Evolutionary conservation across 2,113 vertebrate genomes (phyloP).

Genomic region (Craseonycteris thonglongyai): DNA sequence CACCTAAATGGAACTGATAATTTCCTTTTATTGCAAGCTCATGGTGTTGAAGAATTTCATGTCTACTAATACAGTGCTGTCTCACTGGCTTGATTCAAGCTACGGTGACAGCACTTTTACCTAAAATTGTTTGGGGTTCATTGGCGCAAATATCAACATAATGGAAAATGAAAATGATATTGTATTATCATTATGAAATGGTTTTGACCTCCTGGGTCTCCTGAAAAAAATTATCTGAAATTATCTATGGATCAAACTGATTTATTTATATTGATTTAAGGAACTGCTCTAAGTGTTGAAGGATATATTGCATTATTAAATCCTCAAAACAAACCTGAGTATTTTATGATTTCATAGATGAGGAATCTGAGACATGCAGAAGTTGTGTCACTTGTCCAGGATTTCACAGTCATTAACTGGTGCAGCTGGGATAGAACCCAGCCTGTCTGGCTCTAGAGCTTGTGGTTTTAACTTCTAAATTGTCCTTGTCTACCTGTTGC

Average conservation of each 20-base stretch:
- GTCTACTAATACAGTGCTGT: not conserved
- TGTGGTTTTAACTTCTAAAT: not conserved
- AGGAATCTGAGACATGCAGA: not conserved
- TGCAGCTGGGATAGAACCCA: too few relatives aligned
- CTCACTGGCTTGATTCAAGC: not conserved
- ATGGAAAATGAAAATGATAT: not conserved
- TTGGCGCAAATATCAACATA: not conserved
- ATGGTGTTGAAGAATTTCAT: not conserved
- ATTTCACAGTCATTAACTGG: too few relatives aligned
- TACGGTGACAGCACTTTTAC: not conserved
- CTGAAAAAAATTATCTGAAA: not conserved
- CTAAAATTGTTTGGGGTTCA: not conserved
- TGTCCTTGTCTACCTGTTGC: too few relatives aligned
- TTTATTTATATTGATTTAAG: not conserved
- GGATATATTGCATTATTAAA: not conserved
- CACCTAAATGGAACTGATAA: not conserved
- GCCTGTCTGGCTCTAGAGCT: not conserved
- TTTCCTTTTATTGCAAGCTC: not conserved
- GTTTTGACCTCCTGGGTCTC: not conserved
- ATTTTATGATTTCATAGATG: not conserved
- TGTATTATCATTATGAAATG: not conserved
- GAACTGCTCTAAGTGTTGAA: not conserved
- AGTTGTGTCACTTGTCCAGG: too few relatives aligned
- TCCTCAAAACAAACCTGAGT: not conserved
- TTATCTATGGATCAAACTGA: not conserved